These are phyloP conservation scores for Hylomyscus alleni DNA, from an alignment of 2,797 vertebrate genomes.

Conservation along the genomic window DNA sequence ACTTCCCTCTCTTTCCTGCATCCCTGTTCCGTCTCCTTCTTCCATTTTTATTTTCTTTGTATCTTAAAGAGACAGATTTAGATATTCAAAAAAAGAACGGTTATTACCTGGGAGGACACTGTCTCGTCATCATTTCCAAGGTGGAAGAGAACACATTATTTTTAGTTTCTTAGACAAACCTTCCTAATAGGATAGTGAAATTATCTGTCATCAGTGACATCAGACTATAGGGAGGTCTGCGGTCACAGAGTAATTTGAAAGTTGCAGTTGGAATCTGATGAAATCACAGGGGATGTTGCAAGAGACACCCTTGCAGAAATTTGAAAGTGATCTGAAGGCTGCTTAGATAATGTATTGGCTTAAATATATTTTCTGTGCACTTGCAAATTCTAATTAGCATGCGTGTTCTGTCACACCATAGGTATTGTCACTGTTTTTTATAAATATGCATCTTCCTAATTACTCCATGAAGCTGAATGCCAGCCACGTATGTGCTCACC, in stretches of 20 bases:
- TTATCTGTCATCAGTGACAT: slow-evolving; percentile 64
- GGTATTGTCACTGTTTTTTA: slow-evolving; percentile 58
- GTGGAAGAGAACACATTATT: slow-evolving; percentile 51
- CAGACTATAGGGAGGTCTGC: slow-evolving; percentile 70
- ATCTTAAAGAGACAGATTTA: slow-evolving; percentile 35
- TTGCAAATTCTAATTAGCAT: slow-evolving; percentile 61
- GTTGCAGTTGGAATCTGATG: slow-evolving; percentile 75
- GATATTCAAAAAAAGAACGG: slow-evolving; percentile 48
- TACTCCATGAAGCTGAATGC: slow-evolving; percentile 42
- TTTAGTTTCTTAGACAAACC: slow-evolving; percentile 68
- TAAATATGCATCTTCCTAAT: slow-evolving; percentile 76
- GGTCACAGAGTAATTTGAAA: slow-evolving; percentile 65
- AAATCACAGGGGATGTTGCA: slow-evolving; percentile 72
- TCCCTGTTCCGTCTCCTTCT: neutral
- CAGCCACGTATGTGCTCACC: neutral
- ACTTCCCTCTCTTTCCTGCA: neutral
- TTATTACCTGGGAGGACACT: slow-evolving; percentile 40
- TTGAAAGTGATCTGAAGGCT: slow-evolving; percentile 62
- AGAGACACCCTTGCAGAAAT: slow-evolving; percentile 68
- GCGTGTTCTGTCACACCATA: slow-evolving; percentile 27
- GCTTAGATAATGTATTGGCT: slow-evolving; percentile 56
- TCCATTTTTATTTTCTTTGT: slow-evolving; percentile 61
- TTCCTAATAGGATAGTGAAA: slow-evolving; percentile 58
- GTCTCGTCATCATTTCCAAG: slow-evolving; percentile 50
- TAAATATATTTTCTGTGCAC: slow-evolving; percentile 49